These are phyloP conservation scores for Cynodonichthys magdalenae DNA, from an alignment of 2,797 vertebrate genomes.

Conservation along the genomic window DNA sequence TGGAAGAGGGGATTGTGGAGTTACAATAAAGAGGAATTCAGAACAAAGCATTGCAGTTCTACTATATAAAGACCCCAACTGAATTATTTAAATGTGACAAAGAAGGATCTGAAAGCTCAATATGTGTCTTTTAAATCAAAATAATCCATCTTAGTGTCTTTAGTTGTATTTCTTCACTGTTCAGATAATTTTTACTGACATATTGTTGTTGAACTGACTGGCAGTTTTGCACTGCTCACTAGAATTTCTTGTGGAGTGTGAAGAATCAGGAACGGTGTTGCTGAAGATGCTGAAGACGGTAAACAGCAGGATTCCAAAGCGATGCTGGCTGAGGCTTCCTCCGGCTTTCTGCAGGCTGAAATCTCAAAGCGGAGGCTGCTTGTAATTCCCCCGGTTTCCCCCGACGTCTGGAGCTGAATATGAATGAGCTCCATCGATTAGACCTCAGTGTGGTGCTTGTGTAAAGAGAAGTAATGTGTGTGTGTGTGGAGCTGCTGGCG, in stretches of 20 bases:
- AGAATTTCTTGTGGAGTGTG: constrained; percentile 6
- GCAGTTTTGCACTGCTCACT: constrained; percentile 14
- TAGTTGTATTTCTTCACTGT: background rate
- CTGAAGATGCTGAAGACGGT: constrained; percentile 15
- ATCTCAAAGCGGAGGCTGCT: constrained; percentile 69
- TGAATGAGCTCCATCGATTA: constrained; percentile 79
- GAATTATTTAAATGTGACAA: too few species aligned
- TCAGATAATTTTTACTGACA: background rate
- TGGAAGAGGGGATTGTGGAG: too few species aligned
- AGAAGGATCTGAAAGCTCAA: too few species aligned
- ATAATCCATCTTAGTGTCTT: background rate
- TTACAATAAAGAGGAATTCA: too few species aligned
- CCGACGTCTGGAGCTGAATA: constrained; percentile 73
- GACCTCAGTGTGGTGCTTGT: constrained; percentile 58
- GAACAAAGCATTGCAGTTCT: too few species aligned
- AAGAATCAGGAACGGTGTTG: constrained; percentile 28
- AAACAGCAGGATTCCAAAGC: constrained; percentile 44
- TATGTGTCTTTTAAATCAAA: too few species aligned
- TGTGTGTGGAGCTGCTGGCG: constrained; percentile 40
- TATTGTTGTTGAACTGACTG: background rate
- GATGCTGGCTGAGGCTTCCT: constrained; percentile 44
- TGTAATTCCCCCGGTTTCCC: constrained; percentile 77
- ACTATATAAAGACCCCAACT: too few species aligned
- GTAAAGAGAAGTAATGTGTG: constrained; percentile 24
- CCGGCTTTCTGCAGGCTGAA: constrained; percentile 57